A percentile compares a stretch with the other conserved stretches of the same genome.
Conservation (phyloP, 2,113 vertebrate genomes). For the Madoqua kirkii region DNA sequence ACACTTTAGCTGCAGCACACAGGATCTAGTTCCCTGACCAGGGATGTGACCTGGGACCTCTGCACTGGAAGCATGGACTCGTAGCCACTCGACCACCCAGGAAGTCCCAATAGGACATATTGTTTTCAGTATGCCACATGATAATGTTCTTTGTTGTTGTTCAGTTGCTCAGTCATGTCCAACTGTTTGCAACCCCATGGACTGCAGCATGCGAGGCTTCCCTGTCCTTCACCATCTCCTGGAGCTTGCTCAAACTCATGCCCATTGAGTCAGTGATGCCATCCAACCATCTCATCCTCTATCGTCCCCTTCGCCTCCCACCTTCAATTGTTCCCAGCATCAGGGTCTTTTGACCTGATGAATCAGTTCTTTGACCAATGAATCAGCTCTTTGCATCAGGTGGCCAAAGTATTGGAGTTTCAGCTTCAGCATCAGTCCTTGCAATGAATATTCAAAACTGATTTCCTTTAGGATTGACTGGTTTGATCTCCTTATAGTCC, state of each 20-base stretch:
- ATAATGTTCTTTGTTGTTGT: background rate
- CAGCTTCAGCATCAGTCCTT: background rate
- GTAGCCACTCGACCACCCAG: background rate
- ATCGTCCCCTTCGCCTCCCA: rapidly evolving
- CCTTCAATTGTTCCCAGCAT: background rate
- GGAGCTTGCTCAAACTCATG: background rate
- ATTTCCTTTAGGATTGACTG: background rate
- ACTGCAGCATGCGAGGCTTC: background rate
- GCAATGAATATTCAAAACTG: background rate
- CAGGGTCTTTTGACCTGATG: background rate
- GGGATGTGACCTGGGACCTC: background rate
- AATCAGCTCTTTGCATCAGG: background rate
- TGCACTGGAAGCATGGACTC: background rate
- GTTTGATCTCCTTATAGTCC: background rate
- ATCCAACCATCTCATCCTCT: background rate
- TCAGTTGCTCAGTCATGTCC: background rate
- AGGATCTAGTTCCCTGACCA: background rate
- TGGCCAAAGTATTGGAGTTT: background rate
- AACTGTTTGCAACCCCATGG: background rate
- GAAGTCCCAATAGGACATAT: background rate
- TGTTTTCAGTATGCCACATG: background rate
- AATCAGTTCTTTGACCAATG: background rate
- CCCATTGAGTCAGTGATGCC: background rate
- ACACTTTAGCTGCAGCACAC: background rate
- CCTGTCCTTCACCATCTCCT: background rate